Evolutionary conservation across 2,888 invertebrate genomes (phyloP).

Genomic region (Aphidoletes aphidimyza): DNA sequence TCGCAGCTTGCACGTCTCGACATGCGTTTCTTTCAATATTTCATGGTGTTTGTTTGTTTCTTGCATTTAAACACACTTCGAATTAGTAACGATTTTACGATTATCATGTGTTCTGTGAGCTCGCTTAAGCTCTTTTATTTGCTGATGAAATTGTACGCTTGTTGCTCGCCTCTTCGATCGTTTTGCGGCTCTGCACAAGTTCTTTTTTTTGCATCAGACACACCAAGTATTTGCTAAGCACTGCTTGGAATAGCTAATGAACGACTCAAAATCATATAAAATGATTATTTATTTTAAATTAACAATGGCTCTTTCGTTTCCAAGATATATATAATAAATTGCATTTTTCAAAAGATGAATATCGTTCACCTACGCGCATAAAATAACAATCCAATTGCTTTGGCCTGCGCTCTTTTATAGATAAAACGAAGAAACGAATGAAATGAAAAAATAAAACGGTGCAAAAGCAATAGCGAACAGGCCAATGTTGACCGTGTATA

Average conservation of each 20-base stretch:
- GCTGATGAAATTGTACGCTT: neutral
- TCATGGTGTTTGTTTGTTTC: neutral
- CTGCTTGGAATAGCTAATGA: constrained; percentile 51
- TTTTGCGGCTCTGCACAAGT: neutral
- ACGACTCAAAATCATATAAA: constrained; percentile 8
- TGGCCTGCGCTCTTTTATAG: neutral
- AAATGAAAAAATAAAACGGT: neutral
- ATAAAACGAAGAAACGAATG: neutral
- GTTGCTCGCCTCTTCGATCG: neutral
- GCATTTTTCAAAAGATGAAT: constrained; percentile 21
- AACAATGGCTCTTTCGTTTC: constrained; percentile 22
- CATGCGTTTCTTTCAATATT: neutral
- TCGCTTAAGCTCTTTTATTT: too few relatives aligned
- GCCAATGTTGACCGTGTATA: too few relatives aligned
- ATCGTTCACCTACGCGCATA: constrained; percentile 35
- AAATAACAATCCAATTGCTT: neutral
- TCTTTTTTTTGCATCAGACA: neutral
- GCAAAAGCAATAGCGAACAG: neutral
- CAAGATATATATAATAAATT: constrained; percentile 52
- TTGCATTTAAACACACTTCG: constrained; percentile 18
- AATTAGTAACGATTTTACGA: constrained; percentile 15
- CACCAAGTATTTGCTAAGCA: too few relatives aligned
- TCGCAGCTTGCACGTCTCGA: constrained; percentile 7
- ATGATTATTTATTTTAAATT: constrained; percentile 53
- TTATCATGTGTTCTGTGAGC: constrained; percentile 31